phyloP scores from a whole-genome alignment of 2,797 vertebrate genomes.

The Triplophysa bombifrons region DNA sequence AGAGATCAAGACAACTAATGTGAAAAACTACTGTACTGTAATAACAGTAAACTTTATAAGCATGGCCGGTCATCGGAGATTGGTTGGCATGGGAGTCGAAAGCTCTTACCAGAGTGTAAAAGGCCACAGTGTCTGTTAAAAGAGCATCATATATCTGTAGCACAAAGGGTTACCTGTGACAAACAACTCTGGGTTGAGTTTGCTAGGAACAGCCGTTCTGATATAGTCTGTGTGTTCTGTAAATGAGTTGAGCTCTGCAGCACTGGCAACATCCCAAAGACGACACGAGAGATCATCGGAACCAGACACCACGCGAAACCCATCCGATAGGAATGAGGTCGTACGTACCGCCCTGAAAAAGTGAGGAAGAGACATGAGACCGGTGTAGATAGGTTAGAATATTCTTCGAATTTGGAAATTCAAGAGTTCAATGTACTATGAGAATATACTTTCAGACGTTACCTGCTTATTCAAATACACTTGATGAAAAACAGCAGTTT shows the following conservation, averaged over 20 bases:
- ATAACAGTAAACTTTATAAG: too few species aligned
- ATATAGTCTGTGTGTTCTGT: constrained; percentile 92
- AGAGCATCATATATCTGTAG: too few species aligned
- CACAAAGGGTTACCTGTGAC: constrained; percentile 81
- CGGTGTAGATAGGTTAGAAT: too few species aligned
- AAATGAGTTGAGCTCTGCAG: constrained; percentile 79
- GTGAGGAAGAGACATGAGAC: constrained; percentile 24
- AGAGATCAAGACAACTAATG: neutral
- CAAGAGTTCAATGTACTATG: too few species aligned
- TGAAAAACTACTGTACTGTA: too few species aligned
- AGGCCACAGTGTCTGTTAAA: too few species aligned
- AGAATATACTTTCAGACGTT: too few species aligned
- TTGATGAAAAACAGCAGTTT: too few species aligned
- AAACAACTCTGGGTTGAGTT: constrained; percentile 89
- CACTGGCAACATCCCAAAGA: constrained; percentile 92
- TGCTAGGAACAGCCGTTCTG: constrained; percentile 88
- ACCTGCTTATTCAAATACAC: too few species aligned
- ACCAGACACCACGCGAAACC: constrained; percentile 88
- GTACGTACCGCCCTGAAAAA: constrained; percentile 86
- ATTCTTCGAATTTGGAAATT: too few species aligned
- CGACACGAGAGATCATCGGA: constrained; percentile 90
- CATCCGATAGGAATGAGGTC: constrained; percentile 88
- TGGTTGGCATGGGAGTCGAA: too few species aligned
- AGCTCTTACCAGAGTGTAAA: too few species aligned
- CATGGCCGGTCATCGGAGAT: neutral